A percentile compares a stretch with the other conserved stretches of the same genome.
Conservation (phyloP, 2,113 vertebrate genomes). For the Rhegmatorhina hoffmannsi region DNA sequence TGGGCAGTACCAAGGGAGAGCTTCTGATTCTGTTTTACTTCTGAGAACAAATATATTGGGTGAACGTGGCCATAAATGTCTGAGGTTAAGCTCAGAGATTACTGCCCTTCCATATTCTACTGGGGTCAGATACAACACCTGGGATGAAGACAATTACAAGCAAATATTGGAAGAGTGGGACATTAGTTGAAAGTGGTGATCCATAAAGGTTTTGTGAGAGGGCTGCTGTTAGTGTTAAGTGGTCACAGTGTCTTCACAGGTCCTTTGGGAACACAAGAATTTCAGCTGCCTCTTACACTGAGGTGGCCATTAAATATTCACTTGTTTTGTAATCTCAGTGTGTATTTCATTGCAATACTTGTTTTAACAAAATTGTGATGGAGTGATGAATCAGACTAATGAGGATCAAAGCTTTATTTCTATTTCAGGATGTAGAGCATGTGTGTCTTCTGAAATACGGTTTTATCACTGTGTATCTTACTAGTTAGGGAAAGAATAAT, state of each 20-base stretch:
- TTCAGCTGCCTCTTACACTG: background rate
- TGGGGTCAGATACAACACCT: background rate
- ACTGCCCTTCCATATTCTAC: accelerated
- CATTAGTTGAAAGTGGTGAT: background rate
- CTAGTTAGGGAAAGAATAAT: background rate
- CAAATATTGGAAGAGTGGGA: background rate
- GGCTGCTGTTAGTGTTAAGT: background rate
- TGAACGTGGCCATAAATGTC: background rate
- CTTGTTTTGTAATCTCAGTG: background rate
- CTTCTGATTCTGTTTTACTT: background rate
- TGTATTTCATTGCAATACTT: background rate
- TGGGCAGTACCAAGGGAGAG: background rate
- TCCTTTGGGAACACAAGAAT: background rate
- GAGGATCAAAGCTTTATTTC: background rate
- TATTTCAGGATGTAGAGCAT: background rate
- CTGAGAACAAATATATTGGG: background rate
- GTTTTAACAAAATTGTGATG: background rate
- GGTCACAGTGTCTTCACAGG: background rate
- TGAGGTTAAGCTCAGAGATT: accelerated
- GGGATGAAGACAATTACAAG: background rate
- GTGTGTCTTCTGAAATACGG: background rate
- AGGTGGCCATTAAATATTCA: background rate
- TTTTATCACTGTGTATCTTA: background rate
- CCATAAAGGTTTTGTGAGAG: background rate
- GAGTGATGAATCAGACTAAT: background rate